These are phyloP conservation scores for Diorhabda sublineata DNA, from an alignment of 1,140 invertebrate genomes.

Conservation along the genomic window DNA sequence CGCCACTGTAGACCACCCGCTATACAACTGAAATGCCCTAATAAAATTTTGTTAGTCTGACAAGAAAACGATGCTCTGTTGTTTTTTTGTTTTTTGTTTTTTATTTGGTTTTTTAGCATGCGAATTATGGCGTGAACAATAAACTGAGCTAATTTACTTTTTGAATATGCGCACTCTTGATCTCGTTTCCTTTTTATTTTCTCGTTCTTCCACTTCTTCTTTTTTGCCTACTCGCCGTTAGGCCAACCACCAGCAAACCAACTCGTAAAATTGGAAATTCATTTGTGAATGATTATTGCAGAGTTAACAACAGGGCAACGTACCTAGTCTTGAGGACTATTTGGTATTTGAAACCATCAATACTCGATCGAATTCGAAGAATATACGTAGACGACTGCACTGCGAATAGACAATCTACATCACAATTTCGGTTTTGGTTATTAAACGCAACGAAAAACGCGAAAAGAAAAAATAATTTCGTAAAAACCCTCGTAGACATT, in stretches of 20 bases:
- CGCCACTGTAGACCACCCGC: constrained; percentile 16
- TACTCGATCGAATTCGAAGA: no score
- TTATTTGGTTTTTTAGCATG: constrained; percentile 10
- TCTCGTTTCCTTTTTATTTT: neutral
- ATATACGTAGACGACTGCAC: no score
- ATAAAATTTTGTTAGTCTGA: constrained; percentile 17
- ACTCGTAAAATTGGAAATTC: neutral
- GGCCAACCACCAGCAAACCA: neutral
- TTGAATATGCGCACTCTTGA: constrained; percentile 6
- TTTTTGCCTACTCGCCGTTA: neutral
- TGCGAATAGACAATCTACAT: no score
- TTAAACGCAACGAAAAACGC: no score
- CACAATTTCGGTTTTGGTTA: no score
- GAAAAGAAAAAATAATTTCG: no score
- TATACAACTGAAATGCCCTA: constrained; percentile 10
- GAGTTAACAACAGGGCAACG: neutral
- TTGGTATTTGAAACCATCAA: no score
- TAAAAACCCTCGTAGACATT: no score
- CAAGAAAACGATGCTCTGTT: constrained; percentile 4
- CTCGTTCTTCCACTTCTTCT: neutral
- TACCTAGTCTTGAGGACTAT: no score
- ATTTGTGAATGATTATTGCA: neutral
- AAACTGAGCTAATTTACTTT: constrained; percentile 17
- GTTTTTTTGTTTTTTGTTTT: neutral
- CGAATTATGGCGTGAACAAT: constrained; percentile 16